Evolutionary conservation across 2,888 invertebrate genomes (phyloP).

Genomic region (Lasioglossum morio): DNA sequence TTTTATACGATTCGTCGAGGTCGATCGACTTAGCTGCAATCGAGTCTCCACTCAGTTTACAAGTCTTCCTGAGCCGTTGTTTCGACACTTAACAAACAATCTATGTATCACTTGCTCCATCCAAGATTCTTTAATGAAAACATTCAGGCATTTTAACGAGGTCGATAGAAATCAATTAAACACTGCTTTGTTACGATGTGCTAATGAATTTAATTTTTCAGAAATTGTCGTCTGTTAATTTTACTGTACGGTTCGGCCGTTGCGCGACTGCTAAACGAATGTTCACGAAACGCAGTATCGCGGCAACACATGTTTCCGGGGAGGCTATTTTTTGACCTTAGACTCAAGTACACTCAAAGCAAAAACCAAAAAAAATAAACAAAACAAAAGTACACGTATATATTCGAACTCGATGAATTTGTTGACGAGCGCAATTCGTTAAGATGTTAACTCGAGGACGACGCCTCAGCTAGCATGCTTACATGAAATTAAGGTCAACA

Average conservation of each 20-base stretch:
- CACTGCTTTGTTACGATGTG: constrained; percentile 63
- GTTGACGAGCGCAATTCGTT: constrained; percentile 53
- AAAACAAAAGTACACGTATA: not conserved
- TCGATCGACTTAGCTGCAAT: constrained; percentile 60
- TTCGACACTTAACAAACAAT: constrained; percentile 11
- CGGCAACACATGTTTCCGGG: constrained; percentile 52
- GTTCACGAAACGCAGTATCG: constrained; percentile 54
- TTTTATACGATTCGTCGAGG: constrained; percentile 68
- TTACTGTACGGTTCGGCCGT: constrained; percentile 38
- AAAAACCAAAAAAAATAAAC: constrained; percentile 13
- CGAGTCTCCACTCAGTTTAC: constrained; percentile 11
- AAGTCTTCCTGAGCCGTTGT: constrained; percentile 1
- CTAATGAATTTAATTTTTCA: constrained; percentile 74
- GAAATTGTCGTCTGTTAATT: constrained; percentile 67
- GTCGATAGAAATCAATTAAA: constrained; percentile 4
- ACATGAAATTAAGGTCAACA: constrained; percentile 55
- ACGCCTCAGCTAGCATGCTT: constrained; percentile 57
- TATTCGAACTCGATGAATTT: constrained; percentile 51
- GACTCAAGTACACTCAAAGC: constrained; percentile 44
- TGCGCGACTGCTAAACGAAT: constrained; percentile 59
- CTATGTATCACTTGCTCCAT: constrained; percentile 18
- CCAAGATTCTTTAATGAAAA: constrained; percentile 8
- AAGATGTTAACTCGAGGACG: constrained; percentile 58
- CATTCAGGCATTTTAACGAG: constrained; percentile 15
- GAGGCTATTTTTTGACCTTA: constrained; percentile 50